phyloP scores from a whole-genome alignment of 2,797 vertebrate genomes.

The Vespertilio murinus region DNA sequence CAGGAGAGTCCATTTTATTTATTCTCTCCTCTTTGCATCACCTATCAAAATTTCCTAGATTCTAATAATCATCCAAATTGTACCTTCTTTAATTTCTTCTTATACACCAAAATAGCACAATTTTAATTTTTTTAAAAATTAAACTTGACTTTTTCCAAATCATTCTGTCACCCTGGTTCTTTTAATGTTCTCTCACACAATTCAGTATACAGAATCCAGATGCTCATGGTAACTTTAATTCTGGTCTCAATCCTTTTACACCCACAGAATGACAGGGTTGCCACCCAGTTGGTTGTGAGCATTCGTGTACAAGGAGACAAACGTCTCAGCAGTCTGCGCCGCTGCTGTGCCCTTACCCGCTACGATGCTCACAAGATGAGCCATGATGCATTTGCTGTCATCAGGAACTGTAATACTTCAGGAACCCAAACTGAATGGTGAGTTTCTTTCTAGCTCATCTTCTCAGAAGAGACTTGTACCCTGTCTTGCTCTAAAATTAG shows the following conservation, averaged over 20 bases:
- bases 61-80: slow-evolving; percentile 16
- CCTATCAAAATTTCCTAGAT: slow-evolving; percentile 35
- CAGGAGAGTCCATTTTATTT: slow-evolving; percentile 29
- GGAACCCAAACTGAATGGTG: slow-evolving; percentile 93
- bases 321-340: slow-evolving; percentile 87
- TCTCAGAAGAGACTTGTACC: background rate
- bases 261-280: slow-evolving; percentile 92
- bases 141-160: slow-evolving; percentile 21
- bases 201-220: slow-evolving; percentile 12
- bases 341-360: slow-evolving; percentile 90
- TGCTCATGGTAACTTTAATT: slow-evolving; percentile 21
- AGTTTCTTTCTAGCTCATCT: slow-evolving; percentile 67
- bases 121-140: background rate
- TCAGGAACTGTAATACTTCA: slow-evolving; percentile 92
- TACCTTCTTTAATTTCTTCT: background rate
- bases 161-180: background rate
- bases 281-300: slow-evolving; percentile 90
- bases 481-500: slow-evolving; percentile 15
- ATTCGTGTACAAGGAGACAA: slow-evolving; percentile 90
- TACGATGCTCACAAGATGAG: slow-evolving; percentile 93
- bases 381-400: slow-evolving; percentile 89
- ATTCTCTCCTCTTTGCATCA: slow-evolving; percentile 11
- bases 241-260: slow-evolving; percentile 16
- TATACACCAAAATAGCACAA: slow-evolving; percentile 23
- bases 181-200: background rate